phyloP scores from a whole-genome alignment of 2,888 invertebrate genomes.

The Lepeophtheirus nordmannii region DNA sequence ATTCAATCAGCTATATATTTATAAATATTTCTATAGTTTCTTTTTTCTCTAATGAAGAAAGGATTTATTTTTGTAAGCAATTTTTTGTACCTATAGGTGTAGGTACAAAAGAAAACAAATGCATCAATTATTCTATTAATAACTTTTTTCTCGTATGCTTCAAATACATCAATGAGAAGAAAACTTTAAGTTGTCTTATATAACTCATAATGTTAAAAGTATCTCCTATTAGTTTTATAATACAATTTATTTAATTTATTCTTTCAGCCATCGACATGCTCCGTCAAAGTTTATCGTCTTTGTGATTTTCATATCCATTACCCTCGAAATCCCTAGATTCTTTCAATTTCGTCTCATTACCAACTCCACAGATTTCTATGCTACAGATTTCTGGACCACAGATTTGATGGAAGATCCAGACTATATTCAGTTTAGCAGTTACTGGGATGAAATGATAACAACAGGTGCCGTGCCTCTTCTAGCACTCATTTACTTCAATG shows the following conservation, averaged over 20 bases:
- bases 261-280: slow-evolving; percentile 14
- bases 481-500: slow-evolving; percentile 17
- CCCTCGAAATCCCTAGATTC: slow-evolving; percentile 13
- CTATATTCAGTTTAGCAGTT: slow-evolving; percentile 14
- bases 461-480: slow-evolving; percentile 14
- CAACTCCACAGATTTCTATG: not conserved
- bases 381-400: slow-evolving; percentile 17
- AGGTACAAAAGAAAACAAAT: too few species aligned
- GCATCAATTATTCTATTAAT: too few species aligned
- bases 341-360: slow-evolving; percentile 10
- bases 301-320: not conserved
- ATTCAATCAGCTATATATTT: too few species aligned
- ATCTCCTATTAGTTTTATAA: not conserved
- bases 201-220: too few species aligned
- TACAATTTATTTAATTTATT: not conserved
- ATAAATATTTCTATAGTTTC: too few species aligned
- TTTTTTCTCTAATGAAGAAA: too few species aligned
- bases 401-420: slow-evolving; percentile 10
- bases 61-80: too few species aligned
- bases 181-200: too few species aligned
- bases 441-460: slow-evolving; percentile 20
- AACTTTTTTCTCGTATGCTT: too few species aligned
- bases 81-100: too few species aligned
- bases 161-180: too few species aligned
- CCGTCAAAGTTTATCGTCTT: slow-evolving; percentile 13